Base-by-base conservation (phyloP, 2,888 invertebrate species). In the Colletes collaris region DNA sequence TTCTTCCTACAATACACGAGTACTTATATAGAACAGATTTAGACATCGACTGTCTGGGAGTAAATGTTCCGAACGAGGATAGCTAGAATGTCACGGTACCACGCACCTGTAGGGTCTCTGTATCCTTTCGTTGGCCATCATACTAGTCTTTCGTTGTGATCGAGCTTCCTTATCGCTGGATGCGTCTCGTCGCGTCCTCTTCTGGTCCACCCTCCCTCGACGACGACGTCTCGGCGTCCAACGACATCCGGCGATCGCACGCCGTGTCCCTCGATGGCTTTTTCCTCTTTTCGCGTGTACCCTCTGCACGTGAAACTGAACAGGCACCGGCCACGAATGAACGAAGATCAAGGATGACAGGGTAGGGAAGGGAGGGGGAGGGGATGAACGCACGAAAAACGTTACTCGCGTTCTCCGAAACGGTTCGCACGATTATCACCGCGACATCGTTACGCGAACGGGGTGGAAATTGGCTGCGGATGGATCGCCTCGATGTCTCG, bases 101-200 rank as follows among this genome's bases (percentile, higher is more conserved):
- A 88, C 89, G 77, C 83, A 92, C 92, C 92, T 92, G 89, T 89
- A 85, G 69, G 82, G 88, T 72, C 84, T 72, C 69, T 81, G 76
- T 82, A 79, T 79, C 70, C 80, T 88, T 89, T 92, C 91, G 90
- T 88, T 90, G 87, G 90, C 91, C 92, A 92, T 92, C 85, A 89
- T 91, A 89, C 84, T 83, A 64, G 11, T 49, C 65, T 82, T 60
- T 64, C 35, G 68, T 68, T 40, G 19, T 46, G 78, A 84, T 83
- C 49, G 40, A 50, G 13, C 44, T 49, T 35, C 40, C 8, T 40
- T 65, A 69, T 63, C 69, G 44, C 58, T 37, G n/a, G 58, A 40
- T 69, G 40, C 13, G 27, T 27, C 60, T 68, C 27, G 69, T 49
- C 52, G 27, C 27, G 40, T 65, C 50, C 16, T 59, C 27, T 27